Evolutionary conservation across 2,797 vertebrate genomes (phyloP), one percentile per base, ranked within the genome.

Genomic region (Orientallactaga sibirica): DNA sequence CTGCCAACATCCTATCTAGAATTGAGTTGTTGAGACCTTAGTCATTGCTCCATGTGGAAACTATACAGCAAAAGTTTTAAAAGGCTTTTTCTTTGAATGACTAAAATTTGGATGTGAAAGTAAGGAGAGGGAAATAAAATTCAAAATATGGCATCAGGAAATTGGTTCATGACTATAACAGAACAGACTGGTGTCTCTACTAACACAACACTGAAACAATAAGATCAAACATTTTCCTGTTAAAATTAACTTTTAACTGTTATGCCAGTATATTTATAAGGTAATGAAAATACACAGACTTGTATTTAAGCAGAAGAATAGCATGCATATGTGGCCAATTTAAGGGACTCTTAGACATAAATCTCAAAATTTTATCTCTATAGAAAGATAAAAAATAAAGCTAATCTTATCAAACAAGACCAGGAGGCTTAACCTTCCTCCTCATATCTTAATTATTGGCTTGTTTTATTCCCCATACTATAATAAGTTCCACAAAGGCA

Each of bases 91-190:
- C 68, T 93, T n/a, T 62, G 19, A 91, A 88, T 82, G 62, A 64
- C n/a, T 73, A 22, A 79, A 93, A 86, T 78, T 70, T 88, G 33
- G 87, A 77, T 58, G 43, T 86, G 29, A 81, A 91, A 88, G 24
- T 74, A 41, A 74, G 64, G 86, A 16, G 48, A 48, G 48, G 14
- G 27, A 83, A 84, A 86, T 88, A 79, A 93, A 93, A 64, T 27
- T 67, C 84, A 76, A 66, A 92, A 37, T 83, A 48, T 11, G 27
- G 27, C 48, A 75, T 64, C 41, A 43, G 9, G 4, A 87, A 52
- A 91, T 89, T 37, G 58, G 16, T 62, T 85, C 67, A 88, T 73
- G 71, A 80, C 41, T 74, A 66, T 79, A 70, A 58, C 18, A 24
- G 52, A 86, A 29, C 76, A 22, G 19, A 48, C 4, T 48, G 2